Evolutionary conservation across 2,797 vertebrate species (phyloP), one percentile per base, ranked within the genome.

Genomic region (Syngnathus acus): DNA sequence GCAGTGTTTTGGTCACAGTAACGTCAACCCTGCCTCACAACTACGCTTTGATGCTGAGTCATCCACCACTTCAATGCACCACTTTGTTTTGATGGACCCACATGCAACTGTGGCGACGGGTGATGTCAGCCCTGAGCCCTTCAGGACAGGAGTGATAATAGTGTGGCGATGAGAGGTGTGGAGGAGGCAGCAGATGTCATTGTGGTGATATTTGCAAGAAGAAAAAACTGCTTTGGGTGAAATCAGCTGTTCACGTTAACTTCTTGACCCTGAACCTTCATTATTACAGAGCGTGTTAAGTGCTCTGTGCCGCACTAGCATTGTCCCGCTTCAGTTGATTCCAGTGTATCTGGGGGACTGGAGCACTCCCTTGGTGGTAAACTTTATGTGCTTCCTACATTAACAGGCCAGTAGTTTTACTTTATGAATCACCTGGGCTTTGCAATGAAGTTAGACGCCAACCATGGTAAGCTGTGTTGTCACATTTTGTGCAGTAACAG

Each of bases 351-450:
- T 68, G 11, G 55, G 74, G 72, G 69, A 65, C 64, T 55, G 64
- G 43, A 53, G 62, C 42, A 62, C 70, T 78, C 83, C 82, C 74
- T 62, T 68, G 78, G 74, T 68, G 74, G 64, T 74, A 51, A 57
- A 47, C 68, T 79, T 72, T 47, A 85, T 84, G 65, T 80, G 86
- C 84, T 87, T 85, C 86, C 86, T 73, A 74, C 64, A 73, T 77
- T 82, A 83, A 83, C 80, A 69, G 69, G 32, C 39, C 23, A 19
- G 65, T 68, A 72, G 32, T 32, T 32, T 73, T 82, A 74, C 71
- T 79, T 57, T 73, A 65, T 16, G 66, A 68, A 68, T 62, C 62
- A 65, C 58, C 37, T 69, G 70, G 68, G 58, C 66, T 75, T 69
- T 67, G 47, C 47, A 54, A 55, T 62, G 38, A 55, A 68, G 50